Evolutionary conservation across 2,888 invertebrate species (phyloP).

Genomic region (Monoplex corrugatus): DNA sequence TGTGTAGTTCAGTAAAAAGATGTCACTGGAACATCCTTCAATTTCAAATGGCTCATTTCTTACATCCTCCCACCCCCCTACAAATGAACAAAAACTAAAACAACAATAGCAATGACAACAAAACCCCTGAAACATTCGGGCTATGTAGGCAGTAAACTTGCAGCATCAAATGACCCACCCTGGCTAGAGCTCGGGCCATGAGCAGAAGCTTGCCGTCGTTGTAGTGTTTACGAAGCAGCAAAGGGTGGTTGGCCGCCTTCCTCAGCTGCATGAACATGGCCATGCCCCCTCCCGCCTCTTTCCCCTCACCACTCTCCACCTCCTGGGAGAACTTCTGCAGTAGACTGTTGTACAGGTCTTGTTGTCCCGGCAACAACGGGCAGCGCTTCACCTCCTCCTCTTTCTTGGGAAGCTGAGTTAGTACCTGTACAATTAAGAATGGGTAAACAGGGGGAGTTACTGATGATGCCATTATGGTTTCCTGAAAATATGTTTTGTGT

Average conservation of each 20-base stretch:
- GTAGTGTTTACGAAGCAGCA: constrained; percentile 88
- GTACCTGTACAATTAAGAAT: constrained; percentile 79
- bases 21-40: too few species aligned
- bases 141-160: too few species aligned
- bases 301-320: constrained; percentile 48
- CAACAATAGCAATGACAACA: too few species aligned
- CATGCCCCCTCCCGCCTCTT: constrained; percentile 61
- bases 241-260: constrained; percentile 96
- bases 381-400: constrained; percentile 87
- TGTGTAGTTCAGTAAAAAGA: too few species aligned
- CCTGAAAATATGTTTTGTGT: too few species aligned
- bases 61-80: too few species aligned
- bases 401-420: constrained; percentile 90
- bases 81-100: too few species aligned
- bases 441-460: too few species aligned
- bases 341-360: constrained; percentile 88
- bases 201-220: constrained; percentile 85
- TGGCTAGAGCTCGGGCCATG: constrained; percentile 85
- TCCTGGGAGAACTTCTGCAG: constrained; percentile 82
- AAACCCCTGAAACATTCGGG: too few species aligned
- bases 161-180: constrained; percentile 12
- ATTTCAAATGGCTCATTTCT: too few species aligned
- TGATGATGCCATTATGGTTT: too few species aligned
- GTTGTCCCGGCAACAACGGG: constrained; percentile 88
- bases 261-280: constrained; percentile 90